Percentiles rank a stretch among this genome's conserved stretches.
Evolutionary conservation across 2,113 vertebrate species (phyloP).

Genomic region (Eonycteris spelaea): DNA sequence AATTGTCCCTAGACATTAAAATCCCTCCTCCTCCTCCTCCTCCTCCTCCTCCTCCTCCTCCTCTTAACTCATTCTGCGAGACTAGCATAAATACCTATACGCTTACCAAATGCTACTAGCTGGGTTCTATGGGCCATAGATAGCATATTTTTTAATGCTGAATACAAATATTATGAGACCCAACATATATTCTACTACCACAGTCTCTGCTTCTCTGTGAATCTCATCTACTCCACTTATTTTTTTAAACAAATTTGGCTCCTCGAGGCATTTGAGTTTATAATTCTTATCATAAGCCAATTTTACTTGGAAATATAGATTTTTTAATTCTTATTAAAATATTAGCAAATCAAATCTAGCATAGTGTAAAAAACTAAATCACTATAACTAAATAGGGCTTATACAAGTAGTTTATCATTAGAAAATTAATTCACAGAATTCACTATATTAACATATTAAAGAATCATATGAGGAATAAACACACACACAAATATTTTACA

Average conservation of each 20-base stretch:
- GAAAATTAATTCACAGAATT: neutral
- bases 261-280: neutral
- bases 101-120: neutral
- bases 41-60: neutral
- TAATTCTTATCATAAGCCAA: neutral
- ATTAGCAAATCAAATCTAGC: neutral
- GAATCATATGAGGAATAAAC: neutral
- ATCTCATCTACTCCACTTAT: neutral
- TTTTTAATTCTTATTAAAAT: neutral
- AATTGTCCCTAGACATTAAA: neutral
- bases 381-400: neutral
- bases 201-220: neutral
- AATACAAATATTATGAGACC: neutral
- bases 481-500: neutral
- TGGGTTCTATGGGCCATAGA: neutral
- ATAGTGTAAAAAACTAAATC: neutral
- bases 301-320: neutral
- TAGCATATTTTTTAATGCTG: neutral
- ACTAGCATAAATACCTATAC: neutral
- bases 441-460: neutral
- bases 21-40: neutral
- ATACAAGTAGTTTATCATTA: neutral
- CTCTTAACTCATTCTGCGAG: neutral
- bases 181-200: neutral
- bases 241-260: neutral